Base-by-base conservation (phyloP, 1,140 invertebrate genomes). In the Ectropis grisescens region DNA sequence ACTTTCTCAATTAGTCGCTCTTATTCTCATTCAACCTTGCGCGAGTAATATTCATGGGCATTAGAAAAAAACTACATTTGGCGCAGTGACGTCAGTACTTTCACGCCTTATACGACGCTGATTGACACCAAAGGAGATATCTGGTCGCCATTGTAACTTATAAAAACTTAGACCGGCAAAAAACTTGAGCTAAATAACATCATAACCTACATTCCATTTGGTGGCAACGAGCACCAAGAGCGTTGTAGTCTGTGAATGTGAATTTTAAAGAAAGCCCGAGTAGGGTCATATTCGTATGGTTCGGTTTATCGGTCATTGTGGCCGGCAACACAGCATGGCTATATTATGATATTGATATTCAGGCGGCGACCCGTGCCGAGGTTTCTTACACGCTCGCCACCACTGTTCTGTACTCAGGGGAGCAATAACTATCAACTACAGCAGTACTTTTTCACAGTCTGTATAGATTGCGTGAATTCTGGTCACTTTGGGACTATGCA, bases 171-270 rank as follows among this genome's bases (percentile, higher is more conserved):
- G 48, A 54, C 55, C 37, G 44, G 57, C 62, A 75, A 78, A 78
- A 72, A 78, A 68, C 49, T 58, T 46, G 54, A 50, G 50, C 70
- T 62, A 72, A 70, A 65, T 81, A 78, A 70, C 72, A 78, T 78
- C 61, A 74, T 81, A 81, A 81, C 76, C 76, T 78, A 78, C 66
- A 81, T 81, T 71, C 70, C 72, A 54, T 52, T 58, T 47, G 58
- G 58, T 60, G 51, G 54, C 50, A 54, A 38, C 49, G 45, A 54
- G 56, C 52, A 49, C 55, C 47, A 45, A 53, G 49, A 42, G 44
- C 49, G 19, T 29, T 42, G 45, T 39, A 48, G 46, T 43, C 55
- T 45, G 51, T 59, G 60, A 72, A 69, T 71, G 56, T 80, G 70
- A 71, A 74, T 76, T 75, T 71, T 75, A 75, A 78, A 60, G 47